Conservation (phyloP, 2,113 vertebrate genomes). For the Oxygymnocypris stewartii region DNA sequence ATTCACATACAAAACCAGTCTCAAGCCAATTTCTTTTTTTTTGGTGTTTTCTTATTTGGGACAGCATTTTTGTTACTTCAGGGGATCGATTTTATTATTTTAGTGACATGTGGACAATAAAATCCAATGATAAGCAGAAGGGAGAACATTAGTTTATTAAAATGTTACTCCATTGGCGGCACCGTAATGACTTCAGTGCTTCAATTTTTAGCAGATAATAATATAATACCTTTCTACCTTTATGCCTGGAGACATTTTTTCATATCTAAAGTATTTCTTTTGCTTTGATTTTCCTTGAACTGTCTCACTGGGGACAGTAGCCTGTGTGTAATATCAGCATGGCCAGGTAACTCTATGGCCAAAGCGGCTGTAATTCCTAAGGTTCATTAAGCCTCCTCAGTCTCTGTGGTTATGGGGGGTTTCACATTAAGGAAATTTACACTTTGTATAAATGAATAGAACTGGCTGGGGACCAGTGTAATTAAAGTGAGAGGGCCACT, state of each 20-base stretch:
- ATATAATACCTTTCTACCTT: conserved; percentile 81
- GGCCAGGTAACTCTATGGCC: conserved; percentile 81
- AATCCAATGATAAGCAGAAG: conserved; percentile 66
- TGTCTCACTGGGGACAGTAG: conserved; percentile 49
- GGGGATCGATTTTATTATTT: conserved; percentile 65
- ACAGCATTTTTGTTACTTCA: conserved; percentile 51
- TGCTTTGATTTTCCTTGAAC: conserved; percentile 79
- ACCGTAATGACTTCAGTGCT: conserved; percentile 69
- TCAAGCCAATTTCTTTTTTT: conserved; percentile 62
- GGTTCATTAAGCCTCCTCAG: conserved; percentile 90
- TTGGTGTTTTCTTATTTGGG: conserved; percentile 46
- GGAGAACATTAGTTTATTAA: conserved; percentile 63
- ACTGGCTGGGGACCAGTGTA: conserved; percentile 79
- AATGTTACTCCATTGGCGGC: conserved; percentile 62
- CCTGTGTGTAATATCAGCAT: conserved; percentile 79
- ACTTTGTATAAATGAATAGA: conserved; percentile 87
- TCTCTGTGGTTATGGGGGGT: conserved; percentile 81
- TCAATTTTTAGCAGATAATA: conserved; percentile 77
- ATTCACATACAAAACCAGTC: conserved; percentile 9
- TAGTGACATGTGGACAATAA: conserved; percentile 62
- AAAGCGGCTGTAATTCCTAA: conserved; percentile 90
- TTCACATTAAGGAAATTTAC: conserved; percentile 87
- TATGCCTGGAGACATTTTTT: conserved; percentile 75
- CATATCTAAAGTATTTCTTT: conserved; percentile 86
- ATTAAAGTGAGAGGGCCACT: conserved; percentile 81